phyloP scores from a whole-genome alignment of 2,797 vertebrate species.

The Pteronotus mesoamericanus region DNA sequence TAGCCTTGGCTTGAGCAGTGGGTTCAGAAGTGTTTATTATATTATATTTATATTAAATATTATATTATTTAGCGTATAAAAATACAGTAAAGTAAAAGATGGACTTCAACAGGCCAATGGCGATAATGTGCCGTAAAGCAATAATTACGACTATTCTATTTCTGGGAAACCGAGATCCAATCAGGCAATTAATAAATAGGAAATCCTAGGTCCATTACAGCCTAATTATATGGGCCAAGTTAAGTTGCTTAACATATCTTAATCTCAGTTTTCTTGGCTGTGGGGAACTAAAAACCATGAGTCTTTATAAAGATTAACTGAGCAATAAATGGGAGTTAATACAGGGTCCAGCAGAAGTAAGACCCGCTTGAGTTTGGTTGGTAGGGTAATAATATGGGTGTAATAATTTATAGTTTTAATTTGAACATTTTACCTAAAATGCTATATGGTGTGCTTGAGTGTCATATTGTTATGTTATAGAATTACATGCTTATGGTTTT shows the following conservation, averaged over 20 bases:
- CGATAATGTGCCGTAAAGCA: neutral
- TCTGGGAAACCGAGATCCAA: neutral
- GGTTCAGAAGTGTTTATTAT: neutral
- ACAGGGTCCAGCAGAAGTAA: too few species aligned
- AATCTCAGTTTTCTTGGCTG: conserved; percentile 38
- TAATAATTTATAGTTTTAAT: too few species aligned
- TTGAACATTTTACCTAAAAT: too few species aligned
- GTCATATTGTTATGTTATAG: too few species aligned
- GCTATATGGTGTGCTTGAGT: too few species aligned
- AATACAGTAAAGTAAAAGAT: neutral
- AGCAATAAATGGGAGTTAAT: neutral
- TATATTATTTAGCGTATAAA: too few species aligned
- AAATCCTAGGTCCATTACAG: neutral
- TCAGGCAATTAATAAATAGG: neutral
- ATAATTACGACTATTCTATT: neutral
- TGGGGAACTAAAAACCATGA: neutral
- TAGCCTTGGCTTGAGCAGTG: neutral
- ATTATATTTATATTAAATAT: too few species aligned
- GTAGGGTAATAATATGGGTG: too few species aligned
- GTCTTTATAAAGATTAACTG: neutral
- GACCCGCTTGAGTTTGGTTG: too few species aligned
- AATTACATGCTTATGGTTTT: too few species aligned
- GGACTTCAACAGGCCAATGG: neutral
- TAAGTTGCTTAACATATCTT: neutral
- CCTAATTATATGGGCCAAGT: neutral